Evolutionary conservation across 2,797 vertebrate genomes (phyloP).

Genomic region (Acanthopagrus latus): DNA sequence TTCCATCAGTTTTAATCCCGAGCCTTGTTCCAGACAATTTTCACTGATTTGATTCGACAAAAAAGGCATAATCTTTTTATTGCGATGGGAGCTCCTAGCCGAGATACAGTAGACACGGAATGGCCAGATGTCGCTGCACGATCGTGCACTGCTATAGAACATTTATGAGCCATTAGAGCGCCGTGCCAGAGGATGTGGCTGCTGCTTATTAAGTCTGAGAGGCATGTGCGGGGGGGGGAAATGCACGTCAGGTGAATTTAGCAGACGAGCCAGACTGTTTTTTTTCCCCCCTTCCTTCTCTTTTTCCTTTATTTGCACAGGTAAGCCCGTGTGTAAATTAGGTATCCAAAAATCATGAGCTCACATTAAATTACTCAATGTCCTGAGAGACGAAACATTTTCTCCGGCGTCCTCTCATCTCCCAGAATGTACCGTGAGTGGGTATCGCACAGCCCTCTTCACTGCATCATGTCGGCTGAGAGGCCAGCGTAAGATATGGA

Average conservation of each 20-base stretch:
- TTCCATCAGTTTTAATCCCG: conserved; percentile 17
- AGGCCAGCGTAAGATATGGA: conserved; percentile 65
- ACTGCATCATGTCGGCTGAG: conserved; percentile 69
- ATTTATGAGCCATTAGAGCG: conserved; percentile 80
- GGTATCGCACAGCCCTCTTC: conserved; percentile 59
- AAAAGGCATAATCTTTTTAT: conserved; percentile 49
- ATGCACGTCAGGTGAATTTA: conserved; percentile 44
- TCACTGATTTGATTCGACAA: conserved; percentile 22
- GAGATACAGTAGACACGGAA: conserved; percentile 52
- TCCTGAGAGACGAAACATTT: conserved; percentile 45
- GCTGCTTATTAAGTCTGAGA: conserved; percentile 59
- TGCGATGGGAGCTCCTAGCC: conserved; percentile 48
- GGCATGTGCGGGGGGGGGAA: conserved; percentile 1
- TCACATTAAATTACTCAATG: conserved; percentile 32
- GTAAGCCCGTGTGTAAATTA: not conserved
- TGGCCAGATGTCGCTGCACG: conserved; percentile 79
- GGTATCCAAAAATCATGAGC: conserved; percentile 1
- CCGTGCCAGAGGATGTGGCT: conserved; percentile 57
- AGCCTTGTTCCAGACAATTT: conserved; percentile 9
- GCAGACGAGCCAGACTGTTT: conserved; percentile 19
- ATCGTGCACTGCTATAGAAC: conserved; percentile 78
- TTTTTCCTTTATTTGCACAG: conserved; percentile 14
- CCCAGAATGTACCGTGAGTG: conserved; percentile 29
- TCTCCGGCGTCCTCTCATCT: conserved; percentile 44
- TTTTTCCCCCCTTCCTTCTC: conserved; percentile 16